Conservation (phyloP, 2,113 vertebrate genomes). For the Xerus inauris region DNA sequence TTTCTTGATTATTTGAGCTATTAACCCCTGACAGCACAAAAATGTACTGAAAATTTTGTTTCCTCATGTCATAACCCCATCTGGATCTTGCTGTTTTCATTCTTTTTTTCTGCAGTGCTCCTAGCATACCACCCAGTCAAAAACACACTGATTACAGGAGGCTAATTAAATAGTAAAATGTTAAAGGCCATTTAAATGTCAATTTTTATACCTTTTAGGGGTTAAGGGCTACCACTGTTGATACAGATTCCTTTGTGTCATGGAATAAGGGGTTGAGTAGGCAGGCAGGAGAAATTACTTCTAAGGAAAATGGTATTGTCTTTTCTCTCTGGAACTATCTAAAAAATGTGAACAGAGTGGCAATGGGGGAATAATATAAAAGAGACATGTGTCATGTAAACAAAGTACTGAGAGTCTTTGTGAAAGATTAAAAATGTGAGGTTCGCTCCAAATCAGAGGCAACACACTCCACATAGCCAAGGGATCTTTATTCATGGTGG, state of each 20-base stretch:
- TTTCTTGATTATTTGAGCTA: neutral
- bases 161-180: slow-evolving; percentile 48
- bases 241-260: neutral
- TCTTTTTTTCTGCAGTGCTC: neutral
- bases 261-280: neutral
- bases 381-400: neutral
- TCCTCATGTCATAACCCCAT: neutral
- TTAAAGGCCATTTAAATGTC: neutral
- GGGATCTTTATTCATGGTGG: too few species aligned
- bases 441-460: too few species aligned
- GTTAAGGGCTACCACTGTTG: neutral
- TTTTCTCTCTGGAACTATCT: slow-evolving; percentile 14
- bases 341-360: neutral
- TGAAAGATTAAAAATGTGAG: too few species aligned
- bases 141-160: neutral
- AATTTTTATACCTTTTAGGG: neutral
- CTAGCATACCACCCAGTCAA: neutral
- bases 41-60: neutral
- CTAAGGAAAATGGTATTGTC: neutral
- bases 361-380: neutral
- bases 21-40: neutral
- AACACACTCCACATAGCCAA: too few species aligned
- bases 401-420: neutral
- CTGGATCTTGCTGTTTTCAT: neutral
- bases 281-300: neutral